Evolutionary conservation across 2,888 invertebrate species (phyloP).

Genomic region (Leptogaster cylindrica): DNA sequence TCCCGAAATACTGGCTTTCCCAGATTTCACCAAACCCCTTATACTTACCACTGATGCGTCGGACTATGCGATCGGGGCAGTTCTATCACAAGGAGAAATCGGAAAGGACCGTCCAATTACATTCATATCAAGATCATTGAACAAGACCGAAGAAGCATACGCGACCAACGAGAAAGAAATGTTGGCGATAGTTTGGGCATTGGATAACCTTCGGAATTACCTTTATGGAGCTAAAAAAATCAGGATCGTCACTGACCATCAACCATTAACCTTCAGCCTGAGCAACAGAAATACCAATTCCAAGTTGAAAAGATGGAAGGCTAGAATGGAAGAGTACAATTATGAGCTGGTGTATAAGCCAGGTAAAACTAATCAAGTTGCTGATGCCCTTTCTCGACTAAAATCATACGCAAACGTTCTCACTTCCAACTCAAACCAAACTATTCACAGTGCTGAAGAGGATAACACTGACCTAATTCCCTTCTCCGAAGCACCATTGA

Average conservation of each 20-base stretch:
- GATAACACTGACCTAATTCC: slow-evolving; percentile 47
- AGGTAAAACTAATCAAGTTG: slow-evolving; percentile 32
- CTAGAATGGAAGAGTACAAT: slow-evolving; percentile 47
- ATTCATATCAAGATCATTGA: slow-evolving; percentile 36
- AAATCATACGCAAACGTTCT: slow-evolving; percentile 6
- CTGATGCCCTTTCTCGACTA: slow-evolving; percentile 42
- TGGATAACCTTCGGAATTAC: slow-evolving; percentile 35
- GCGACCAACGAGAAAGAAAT: slow-evolving; percentile 33
- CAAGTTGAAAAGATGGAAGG: slow-evolving; percentile 42
- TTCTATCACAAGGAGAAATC: slow-evolving; percentile 9
- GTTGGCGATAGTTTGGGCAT: slow-evolving; percentile 35
- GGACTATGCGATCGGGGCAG: slow-evolving; percentile 35
- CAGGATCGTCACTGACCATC: slow-evolving; percentile 39
- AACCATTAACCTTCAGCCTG: slow-evolving; percentile 26
- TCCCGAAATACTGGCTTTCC: slow-evolving; percentile 44
- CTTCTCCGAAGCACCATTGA: slow-evolving; percentile 45
- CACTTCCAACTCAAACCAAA: slow-evolving; percentile 9
- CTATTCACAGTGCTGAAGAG: slow-evolving; percentile 46
- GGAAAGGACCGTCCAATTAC: too few species aligned
- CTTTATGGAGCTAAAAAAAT: slow-evolving; percentile 34
- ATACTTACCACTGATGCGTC: slow-evolving; percentile 37
- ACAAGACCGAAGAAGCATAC: slow-evolving; percentile 39
- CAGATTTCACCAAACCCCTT: slow-evolving; percentile 45
- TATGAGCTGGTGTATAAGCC: slow-evolving; percentile 42
- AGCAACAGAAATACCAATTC: slow-evolving; percentile 41